Evolutionary conservation across 2,888 invertebrate species (phyloP).

Genomic region (Gisinianus flammeolus): DNA sequence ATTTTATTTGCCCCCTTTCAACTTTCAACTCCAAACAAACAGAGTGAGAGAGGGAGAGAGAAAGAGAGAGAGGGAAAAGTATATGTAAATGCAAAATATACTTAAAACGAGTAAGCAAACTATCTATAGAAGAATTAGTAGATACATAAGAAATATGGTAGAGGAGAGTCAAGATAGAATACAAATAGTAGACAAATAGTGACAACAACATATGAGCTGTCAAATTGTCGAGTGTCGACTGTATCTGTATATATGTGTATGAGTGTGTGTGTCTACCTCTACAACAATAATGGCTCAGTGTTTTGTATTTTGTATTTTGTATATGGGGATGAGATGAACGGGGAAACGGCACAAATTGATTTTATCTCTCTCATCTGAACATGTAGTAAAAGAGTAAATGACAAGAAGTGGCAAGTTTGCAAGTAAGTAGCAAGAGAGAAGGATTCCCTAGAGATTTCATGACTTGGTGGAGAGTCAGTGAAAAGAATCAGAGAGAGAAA

Average conservation of each 20-base stretch:
- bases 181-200: too few species aligned
- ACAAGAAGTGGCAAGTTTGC: neutral
- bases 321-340: neutral
- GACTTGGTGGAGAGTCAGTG: neutral
- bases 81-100: neutral
- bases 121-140: too few species aligned
- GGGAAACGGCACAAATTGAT: neutral
- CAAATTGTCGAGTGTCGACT: neutral
- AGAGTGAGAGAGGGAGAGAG: neutral
- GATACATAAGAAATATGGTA: too few species aligned
- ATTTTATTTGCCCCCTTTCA: slow-evolving; percentile 32
- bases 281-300: too few species aligned
- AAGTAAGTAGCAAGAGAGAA: neutral
- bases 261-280: too few species aligned
- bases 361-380: slow-evolving; percentile 14
- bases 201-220: too few species aligned
- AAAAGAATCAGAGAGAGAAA: neutral
- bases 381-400: slow-evolving; percentile 4
- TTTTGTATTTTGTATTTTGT: too few species aligned
- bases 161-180: too few species aligned
- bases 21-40: slow-evolving; percentile 14
- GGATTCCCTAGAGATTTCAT: neutral
- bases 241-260: neutral
- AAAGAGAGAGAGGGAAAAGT: neutral
- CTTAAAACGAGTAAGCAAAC: too few species aligned